These are phyloP conservation scores for Trissolcus brochymenae DNA, from an alignment of 2,888 invertebrate genomes.

Conservation along the genomic window DNA sequence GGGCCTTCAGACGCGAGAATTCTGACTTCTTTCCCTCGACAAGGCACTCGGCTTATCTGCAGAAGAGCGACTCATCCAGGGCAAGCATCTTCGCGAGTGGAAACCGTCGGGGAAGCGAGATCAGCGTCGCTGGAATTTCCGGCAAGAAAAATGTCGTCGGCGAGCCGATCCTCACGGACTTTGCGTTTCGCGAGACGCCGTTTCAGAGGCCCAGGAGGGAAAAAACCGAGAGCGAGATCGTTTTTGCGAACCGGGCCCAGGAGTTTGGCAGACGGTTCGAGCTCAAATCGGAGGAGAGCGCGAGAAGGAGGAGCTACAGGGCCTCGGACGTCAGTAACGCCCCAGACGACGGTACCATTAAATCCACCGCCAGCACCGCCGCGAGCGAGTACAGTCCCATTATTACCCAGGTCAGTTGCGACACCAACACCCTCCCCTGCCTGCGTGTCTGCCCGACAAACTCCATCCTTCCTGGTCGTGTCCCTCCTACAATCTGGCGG, in stretches of 20 bases:
- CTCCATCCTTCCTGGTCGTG: conserved; percentile 16
- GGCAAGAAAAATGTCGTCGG: conserved; percentile 78
- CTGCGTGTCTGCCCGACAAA: conserved; percentile 61
- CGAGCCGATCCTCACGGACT: conserved; percentile 85
- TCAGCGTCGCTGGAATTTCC: conserved; percentile 74
- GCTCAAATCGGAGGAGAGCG: conserved; percentile 66
- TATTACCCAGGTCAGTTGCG: conserved; percentile 74
- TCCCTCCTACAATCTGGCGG: conserved; percentile 1
- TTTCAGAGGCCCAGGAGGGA: conserved; percentile 84
- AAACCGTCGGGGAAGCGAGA: conserved; percentile 80
- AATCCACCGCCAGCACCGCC: conserved; percentile 73
- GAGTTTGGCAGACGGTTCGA: conserved; percentile 76
- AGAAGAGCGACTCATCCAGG: conserved; percentile 78
- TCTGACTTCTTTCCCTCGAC: conserved; percentile 89
- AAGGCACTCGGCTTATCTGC: conserved; percentile 85
- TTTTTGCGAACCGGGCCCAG: conserved; percentile 82
- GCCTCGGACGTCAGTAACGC: conserved; percentile 72
- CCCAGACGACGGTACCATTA: conserved; percentile 70
- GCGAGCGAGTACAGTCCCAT: conserved; percentile 75
- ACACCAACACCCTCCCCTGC: conserved; percentile 66
- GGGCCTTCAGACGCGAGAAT: conserved; percentile 89
- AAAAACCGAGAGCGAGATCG: conserved; percentile 93
- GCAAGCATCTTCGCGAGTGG: conserved; percentile 81
- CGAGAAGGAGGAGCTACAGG: conserved; percentile 76
- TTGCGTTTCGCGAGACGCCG: conserved; percentile 77